Evolutionary conservation across 92 coral and sea anemone genomes (phyloP).

Genomic region (Palythoa caribaeorum): DNA sequence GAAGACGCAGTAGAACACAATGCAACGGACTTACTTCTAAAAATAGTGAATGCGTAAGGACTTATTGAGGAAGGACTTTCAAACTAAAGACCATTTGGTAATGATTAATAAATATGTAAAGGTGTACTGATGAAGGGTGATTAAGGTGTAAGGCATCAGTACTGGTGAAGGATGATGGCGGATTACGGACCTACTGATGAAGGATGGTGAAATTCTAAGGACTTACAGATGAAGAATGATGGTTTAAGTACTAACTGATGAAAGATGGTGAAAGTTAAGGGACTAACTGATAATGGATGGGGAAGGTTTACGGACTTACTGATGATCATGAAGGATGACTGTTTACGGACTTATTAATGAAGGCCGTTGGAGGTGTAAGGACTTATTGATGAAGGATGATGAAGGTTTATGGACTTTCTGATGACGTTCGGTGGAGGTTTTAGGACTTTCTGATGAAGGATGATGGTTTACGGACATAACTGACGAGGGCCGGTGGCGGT

Average conservation of each 20-base stretch:
- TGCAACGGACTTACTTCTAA: too few relatives aligned
- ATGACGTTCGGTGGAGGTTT: too few relatives aligned
- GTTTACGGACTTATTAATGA: conserved; percentile 67
- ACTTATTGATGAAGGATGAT: conserved; percentile 50
- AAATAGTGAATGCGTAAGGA: too few relatives aligned
- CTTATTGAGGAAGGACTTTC: too few relatives aligned
- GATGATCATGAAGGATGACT: background rate
- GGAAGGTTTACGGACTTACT: background rate
- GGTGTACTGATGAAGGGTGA: too few relatives aligned
- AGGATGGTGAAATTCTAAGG: conserved; percentile 33
- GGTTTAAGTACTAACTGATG: conserved; percentile 68
- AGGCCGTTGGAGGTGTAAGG: conserved; percentile 34
- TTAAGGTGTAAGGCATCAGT: too few relatives aligned
- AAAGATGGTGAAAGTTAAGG: conserved; percentile 38
- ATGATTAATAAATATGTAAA: too few relatives aligned
- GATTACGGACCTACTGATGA: conserved; percentile 66
- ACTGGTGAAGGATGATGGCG: too few relatives aligned
- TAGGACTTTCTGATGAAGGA: background rate
- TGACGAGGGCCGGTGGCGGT: too few relatives aligned
- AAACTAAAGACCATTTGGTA: too few relatives aligned
- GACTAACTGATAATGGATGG: conserved; percentile 40
- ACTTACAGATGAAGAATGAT: background rate
- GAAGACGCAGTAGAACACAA: too few relatives aligned
- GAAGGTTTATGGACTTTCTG: background rate
- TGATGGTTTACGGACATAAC: too few relatives aligned